Conservation (phyloP, 2,888 invertebrate species). For the Gymnocheta viridis region DNA sequence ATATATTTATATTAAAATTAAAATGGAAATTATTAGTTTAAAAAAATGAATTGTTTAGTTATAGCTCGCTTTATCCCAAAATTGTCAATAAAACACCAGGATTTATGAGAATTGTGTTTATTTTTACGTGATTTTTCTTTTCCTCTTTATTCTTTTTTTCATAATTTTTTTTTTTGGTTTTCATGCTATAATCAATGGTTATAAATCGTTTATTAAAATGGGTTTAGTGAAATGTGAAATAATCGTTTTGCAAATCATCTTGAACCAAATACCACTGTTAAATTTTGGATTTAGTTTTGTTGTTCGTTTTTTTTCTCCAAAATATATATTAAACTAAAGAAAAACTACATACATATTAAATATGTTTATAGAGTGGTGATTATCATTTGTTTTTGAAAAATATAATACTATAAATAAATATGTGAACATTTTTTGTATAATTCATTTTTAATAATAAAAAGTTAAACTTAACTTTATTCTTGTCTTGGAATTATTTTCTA, state of each 20-base stretch:
- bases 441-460: slow-evolving; percentile 66
- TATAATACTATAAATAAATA: slow-evolving; percentile 66
- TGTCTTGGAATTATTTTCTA: slow-evolving; percentile 64
- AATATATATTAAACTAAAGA: slow-evolving; percentile 35
- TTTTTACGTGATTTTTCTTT: slow-evolving; percentile 43
- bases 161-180: slow-evolving; percentile 37
- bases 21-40: slow-evolving; percentile 49
- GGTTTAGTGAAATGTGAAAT: slow-evolving; percentile 47
- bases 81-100: slow-evolving; percentile 60
- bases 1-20: slow-evolving; percentile 47
- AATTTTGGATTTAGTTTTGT: slow-evolving; percentile 31
- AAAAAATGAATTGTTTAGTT: slow-evolving; percentile 51
- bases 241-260: slow-evolving; percentile 17
- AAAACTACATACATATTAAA: slow-evolving; percentile 62
- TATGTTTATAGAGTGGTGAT: slow-evolving; percentile 66
- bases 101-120: slow-evolving; percentile 66
- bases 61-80: slow-evolving; percentile 52
- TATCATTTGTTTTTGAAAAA: slow-evolving; percentile 58
- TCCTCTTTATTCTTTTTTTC: slow-evolving; percentile 12
- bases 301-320: slow-evolving; percentile 39
- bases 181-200: slow-evolving; percentile 51
- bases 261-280: neutral
- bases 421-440: slow-evolving; percentile 59
- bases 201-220: slow-evolving; percentile 55
- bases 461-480: slow-evolving; percentile 68